Evolutionary conservation across 2,888 invertebrate genomes (phyloP).

Genomic region (Scaeva pyrastri): DNA sequence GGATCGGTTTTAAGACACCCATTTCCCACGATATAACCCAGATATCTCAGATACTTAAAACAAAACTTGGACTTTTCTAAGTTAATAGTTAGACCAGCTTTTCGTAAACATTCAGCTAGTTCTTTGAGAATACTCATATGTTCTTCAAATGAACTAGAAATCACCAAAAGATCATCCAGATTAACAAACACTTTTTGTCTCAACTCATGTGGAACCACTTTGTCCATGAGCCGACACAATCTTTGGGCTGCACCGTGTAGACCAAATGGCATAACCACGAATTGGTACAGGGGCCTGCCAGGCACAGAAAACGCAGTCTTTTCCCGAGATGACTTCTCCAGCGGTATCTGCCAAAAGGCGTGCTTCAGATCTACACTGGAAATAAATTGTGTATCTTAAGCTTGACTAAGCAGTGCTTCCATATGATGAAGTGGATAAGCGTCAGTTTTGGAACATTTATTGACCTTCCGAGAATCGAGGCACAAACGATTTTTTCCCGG

Average conservation of each 20-base stretch:
- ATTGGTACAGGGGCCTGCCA: slow-evolving; percentile 47
- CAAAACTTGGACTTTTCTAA: too few relatives aligned
- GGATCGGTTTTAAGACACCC: background rate
- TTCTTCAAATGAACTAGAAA: background rate
- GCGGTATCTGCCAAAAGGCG: too few relatives aligned
- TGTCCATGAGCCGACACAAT: slow-evolving; percentile 76
- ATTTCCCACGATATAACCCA: too few relatives aligned
- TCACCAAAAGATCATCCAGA: background rate
- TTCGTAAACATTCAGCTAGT: background rate
- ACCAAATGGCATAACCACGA: slow-evolving; percentile 48
- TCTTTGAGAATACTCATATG: background rate
- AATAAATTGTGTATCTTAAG: too few relatives aligned
- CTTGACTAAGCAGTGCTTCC: too few relatives aligned
- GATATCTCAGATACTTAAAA: too few relatives aligned
- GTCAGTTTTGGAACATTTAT: background rate
- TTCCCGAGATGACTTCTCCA: too few relatives aligned
- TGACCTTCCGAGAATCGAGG: background rate
- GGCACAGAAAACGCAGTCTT: slow-evolving; percentile 67
- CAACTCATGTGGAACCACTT: background rate
- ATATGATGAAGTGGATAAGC: slow-evolving; percentile 2
- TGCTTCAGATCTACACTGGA: too few relatives aligned
- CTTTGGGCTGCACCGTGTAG: slow-evolving; percentile 30
- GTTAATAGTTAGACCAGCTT: background rate
- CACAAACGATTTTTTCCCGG: background rate
- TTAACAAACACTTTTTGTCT: background rate